Evolutionary conservation across 2,113 vertebrate species (phyloP).

Genomic region (Chionodraco myersi): DNA sequence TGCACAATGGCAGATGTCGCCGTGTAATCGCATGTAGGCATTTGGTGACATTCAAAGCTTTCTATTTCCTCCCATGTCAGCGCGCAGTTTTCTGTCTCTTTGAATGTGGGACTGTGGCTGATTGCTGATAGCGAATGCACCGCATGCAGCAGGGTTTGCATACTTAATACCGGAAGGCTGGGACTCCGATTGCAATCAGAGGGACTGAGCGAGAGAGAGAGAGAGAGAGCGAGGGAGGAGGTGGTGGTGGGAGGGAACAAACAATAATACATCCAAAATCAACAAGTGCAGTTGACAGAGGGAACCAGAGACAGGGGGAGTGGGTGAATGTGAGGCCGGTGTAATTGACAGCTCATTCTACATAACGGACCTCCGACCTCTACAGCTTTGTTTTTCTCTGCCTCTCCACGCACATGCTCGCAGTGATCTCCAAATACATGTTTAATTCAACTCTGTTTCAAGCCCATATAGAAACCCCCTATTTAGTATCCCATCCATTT

Average conservation of each 20-base stretch:
- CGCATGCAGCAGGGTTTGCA: constrained; percentile 55
- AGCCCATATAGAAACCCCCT: constrained; percentile 39
- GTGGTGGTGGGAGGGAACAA: constrained; percentile 48
- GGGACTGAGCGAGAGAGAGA: constrained; percentile 14
- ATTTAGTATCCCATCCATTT: constrained; percentile 59
- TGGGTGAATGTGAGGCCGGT: constrained; percentile 26
- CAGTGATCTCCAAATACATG: constrained; percentile 56
- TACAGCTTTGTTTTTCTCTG: constrained; percentile 38
- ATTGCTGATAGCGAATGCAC: constrained; percentile 69
- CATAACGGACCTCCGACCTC: constrained; percentile 40
- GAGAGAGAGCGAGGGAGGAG: background rate
- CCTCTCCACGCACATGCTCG: constrained; percentile 15
- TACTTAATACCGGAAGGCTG: constrained; percentile 57
- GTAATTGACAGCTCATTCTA: constrained; percentile 63
- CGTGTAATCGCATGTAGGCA: constrained; percentile 1
- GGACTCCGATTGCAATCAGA: constrained; percentile 73
- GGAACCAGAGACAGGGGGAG: constrained; percentile 41
- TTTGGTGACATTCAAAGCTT: background rate
- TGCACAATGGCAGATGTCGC: background rate
- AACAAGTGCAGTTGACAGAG: constrained; percentile 64
- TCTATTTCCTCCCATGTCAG: background rate
- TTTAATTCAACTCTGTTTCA: constrained; percentile 61
- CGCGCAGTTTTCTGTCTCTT: constrained; percentile 31
- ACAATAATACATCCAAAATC: constrained; percentile 61
- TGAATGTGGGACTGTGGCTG: constrained; percentile 50